Conservation (phyloP, 92 coral and sea anemone species). For the Pocillopora meandrina region DNA sequence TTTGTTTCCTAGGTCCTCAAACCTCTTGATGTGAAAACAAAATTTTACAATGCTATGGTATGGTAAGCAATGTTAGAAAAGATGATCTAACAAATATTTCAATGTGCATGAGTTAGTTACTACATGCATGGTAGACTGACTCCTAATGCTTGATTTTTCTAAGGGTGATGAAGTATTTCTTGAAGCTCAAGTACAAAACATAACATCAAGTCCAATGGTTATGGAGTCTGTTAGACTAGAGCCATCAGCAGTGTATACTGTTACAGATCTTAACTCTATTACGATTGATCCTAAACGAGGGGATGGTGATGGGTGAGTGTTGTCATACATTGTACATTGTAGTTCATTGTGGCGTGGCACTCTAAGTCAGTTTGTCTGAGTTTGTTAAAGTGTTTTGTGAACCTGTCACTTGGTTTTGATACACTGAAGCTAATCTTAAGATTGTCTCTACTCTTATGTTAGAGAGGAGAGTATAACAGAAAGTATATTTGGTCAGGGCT, state of each 20-base stretch:
- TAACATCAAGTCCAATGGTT: slow-evolving; percentile 93
- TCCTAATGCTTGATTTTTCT: background rate
- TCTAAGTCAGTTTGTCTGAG: too few species aligned
- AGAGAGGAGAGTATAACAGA: slow-evolving; percentile 71
- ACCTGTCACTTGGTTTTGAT: too few species aligned
- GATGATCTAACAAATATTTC: background rate
- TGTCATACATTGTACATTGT: background rate
- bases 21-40: slow-evolving; percentile 98
- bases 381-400: too few species aligned
- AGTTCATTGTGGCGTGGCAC: too few species aligned
- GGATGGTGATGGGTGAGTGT: slow-evolving; percentile 25
- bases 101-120: background rate
- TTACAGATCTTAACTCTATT: slow-evolving; percentile 76
- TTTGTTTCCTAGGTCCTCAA: slow-evolving; percentile 73
- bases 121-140: background rate
- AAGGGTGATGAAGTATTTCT: slow-evolving; percentile 92
- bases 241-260: slow-evolving; percentile 80
- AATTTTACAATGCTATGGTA: slow-evolving; percentile 95
- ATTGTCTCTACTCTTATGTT: background rate
- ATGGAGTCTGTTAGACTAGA: slow-evolving; percentile 96
- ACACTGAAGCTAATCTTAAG: background rate
- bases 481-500: slow-evolving; percentile 77
- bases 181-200: slow-evolving; percentile 99
- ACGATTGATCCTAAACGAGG: slow-evolving; percentile 11
- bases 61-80: slow-evolving; percentile 50